Evolutionary conservation across 2,113 vertebrate genomes (phyloP), one percentile per base, ranked within the genome.

Genomic region (Chlorodrepanis virens): DNA sequence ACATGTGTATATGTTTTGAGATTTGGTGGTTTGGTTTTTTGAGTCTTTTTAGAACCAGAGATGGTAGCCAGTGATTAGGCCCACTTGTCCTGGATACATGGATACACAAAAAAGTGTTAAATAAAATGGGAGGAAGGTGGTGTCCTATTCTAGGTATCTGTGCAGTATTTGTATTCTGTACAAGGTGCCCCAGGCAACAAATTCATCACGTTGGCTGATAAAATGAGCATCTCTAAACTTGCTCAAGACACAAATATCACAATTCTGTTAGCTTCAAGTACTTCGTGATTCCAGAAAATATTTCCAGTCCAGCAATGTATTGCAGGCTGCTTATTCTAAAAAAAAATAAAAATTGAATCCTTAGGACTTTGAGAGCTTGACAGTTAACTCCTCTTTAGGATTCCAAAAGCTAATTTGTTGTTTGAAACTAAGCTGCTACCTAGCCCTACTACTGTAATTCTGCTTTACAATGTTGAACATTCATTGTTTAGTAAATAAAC

Each of bases 301-400:
- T 59, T 42, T 47, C 44, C 27, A 21, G 22, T 45, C 6, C 23
- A 33, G 47, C 0, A 0, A 31, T 12, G 4, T 18, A 64, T 12
- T 50, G 17, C 0, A 2, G 33, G 45, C 23, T 47, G 5, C 22
- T 60, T 44, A 64, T 54, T 70, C 33, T 33, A 37, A 69, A 56
- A 56, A 37, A 69, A 56, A 56, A 40, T 35, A 35, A 35, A 35
- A 35, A 35, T 35, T 35, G 18, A 80, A 76, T 16, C 10, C 13
- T 47, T 53, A 47, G 27, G 15, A 60, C 27, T 50, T 57, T 25
- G 33, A 59, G 13, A 67, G 21, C 37, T 87, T 49, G 63, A 54
- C 53, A 29, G 29, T 2, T 21, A 74, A 59, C 31, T 78, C 21
- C 19, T 56, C 16, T 5, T 65, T 21, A 19, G n/a, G 52, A 79